These are phyloP conservation scores for Stomatorhinus ivindoensis DNA, from an alignment of 2,113 vertebrate species.

Conservation along the genomic window DNA sequence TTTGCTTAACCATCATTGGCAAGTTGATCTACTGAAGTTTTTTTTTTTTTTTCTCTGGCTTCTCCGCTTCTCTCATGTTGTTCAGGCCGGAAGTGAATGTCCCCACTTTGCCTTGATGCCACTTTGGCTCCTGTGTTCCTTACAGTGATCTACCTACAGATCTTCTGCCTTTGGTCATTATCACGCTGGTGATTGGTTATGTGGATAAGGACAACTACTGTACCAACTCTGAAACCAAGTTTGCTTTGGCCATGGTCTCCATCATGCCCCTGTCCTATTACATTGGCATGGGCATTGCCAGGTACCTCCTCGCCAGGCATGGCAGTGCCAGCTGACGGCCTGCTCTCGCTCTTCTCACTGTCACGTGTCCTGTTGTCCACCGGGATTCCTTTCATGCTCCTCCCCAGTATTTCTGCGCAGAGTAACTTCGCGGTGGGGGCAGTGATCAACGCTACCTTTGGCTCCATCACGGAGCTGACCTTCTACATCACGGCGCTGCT, in stretches of 20 bases:
- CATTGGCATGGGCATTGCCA: conserved; percentile 85
- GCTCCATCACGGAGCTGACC: conserved; percentile 81
- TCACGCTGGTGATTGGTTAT: conserved; percentile 68
- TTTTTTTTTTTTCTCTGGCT: neutral
- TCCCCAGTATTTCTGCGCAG: conserved; percentile 75
- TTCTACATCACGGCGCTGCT: conserved; percentile 84
- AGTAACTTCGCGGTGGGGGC: conserved; percentile 82
- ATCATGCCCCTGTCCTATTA: conserved; percentile 84
- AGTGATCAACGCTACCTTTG: conserved; percentile 80
- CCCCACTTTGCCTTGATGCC: neutral
- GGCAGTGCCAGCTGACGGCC: neutral
- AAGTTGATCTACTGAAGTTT: neutral
- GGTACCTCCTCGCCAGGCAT: conserved; percentile 47
- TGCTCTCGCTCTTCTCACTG: neutral
- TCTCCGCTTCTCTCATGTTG: neutral
- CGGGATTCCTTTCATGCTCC: neutral
- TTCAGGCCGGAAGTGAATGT: neutral
- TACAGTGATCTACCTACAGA: conserved; percentile 50
- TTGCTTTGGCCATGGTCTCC: conserved; percentile 63
- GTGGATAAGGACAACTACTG: conserved; percentile 58
- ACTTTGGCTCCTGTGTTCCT: conserved; percentile 44
- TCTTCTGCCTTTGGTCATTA: conserved; percentile 65
- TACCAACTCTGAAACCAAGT: conserved; percentile 59
- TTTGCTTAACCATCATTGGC: neutral
- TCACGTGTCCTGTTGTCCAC: neutral